Evolutionary conservation across 1,140 invertebrate species (phyloP).

Genomic region (Cyphomyrmex costatus): DNA sequence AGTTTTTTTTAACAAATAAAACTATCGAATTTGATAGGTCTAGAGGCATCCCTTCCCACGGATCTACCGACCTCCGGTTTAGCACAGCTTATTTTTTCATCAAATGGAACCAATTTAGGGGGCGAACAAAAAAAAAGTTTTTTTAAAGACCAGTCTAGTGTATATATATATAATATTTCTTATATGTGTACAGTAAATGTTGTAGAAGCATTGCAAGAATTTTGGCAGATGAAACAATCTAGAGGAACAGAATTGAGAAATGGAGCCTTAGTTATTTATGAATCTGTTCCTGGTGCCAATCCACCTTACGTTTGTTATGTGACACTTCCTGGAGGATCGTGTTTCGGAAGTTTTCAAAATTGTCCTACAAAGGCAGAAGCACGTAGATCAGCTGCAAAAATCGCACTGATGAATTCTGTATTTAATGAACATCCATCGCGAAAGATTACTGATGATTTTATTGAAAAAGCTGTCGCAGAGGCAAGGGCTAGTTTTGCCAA

Average conservation of each 20-base stretch:
- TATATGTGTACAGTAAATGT: constrained; percentile 93
- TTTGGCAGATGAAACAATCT: constrained; percentile 98
- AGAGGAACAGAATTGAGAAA: constrained; percentile 95
- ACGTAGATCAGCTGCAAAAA: constrained; percentile 96
- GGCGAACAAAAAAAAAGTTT: no score
- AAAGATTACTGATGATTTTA: constrained; percentile 97
- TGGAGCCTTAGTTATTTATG: constrained; percentile 97
- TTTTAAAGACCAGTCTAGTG: no score
- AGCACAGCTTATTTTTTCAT: no score
- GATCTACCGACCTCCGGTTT: no score
- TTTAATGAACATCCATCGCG: constrained; percentile 98
- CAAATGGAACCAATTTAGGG: no score
- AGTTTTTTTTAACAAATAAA: no score
- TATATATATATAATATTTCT: constrained; percentile 41
- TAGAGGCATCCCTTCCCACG: no score
- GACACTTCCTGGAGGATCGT: constrained; percentile 97
- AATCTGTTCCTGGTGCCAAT: constrained; percentile 95
- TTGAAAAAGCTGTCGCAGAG: constrained; percentile 96
- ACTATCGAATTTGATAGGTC: no score
- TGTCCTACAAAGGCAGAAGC: constrained; percentile 98
- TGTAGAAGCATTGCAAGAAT: constrained; percentile 97
- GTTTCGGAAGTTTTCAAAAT: constrained; percentile 98
- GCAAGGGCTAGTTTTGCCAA: constrained; percentile 89
- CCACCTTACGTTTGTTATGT: constrained; percentile 98
- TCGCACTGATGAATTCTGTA: constrained; percentile 98